A percentile compares a stretch with the other conserved stretches of the same genome.
These are phyloP conservation scores for Brenthis daphne DNA, from an alignment of 2,888 invertebrate genomes.

Conservation along the genomic window DNA sequence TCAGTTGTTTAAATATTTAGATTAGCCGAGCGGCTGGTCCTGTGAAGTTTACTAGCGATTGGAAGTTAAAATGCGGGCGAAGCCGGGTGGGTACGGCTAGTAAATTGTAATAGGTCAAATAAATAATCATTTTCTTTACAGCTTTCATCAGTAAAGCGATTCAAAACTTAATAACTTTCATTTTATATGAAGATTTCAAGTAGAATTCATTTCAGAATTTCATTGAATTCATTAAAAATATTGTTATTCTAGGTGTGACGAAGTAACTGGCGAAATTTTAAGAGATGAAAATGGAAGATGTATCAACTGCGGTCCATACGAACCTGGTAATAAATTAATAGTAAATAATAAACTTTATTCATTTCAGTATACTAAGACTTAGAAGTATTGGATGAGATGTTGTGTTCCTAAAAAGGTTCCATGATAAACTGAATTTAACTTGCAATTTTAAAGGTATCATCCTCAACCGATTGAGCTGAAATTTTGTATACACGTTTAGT, in stretches of 20 bases:
- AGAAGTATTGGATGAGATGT: background rate
- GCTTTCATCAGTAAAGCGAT: too few relatives aligned
- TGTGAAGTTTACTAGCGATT: too few relatives aligned
- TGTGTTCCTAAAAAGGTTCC: too few relatives aligned
- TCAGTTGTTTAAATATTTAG: too few relatives aligned
- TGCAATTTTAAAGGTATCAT: too few relatives aligned
- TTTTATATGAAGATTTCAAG: too few relatives aligned
- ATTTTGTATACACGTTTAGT: too few relatives aligned
- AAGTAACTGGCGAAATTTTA: conserved; percentile 89
- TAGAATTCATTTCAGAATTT: background rate
- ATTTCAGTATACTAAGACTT: too few relatives aligned
- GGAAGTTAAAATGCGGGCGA: background rate
- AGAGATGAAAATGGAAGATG: conserved; percentile 88
- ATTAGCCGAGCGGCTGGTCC: too few relatives aligned
- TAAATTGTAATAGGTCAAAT: background rate
- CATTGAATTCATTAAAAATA: background rate
- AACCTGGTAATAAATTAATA: conserved; percentile 84
- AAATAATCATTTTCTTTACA: too few relatives aligned
- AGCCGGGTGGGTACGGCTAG: background rate
- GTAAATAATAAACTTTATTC: background rate
- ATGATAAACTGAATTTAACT: too few relatives aligned
- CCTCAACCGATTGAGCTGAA: too few relatives aligned
- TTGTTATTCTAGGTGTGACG: conserved; percentile 81
- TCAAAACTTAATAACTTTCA: background rate
- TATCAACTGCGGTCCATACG: conserved; percentile 89